phyloP scores from a whole-genome alignment of 1,140 invertebrate species.

The Campoletis sonorensis region DNA sequence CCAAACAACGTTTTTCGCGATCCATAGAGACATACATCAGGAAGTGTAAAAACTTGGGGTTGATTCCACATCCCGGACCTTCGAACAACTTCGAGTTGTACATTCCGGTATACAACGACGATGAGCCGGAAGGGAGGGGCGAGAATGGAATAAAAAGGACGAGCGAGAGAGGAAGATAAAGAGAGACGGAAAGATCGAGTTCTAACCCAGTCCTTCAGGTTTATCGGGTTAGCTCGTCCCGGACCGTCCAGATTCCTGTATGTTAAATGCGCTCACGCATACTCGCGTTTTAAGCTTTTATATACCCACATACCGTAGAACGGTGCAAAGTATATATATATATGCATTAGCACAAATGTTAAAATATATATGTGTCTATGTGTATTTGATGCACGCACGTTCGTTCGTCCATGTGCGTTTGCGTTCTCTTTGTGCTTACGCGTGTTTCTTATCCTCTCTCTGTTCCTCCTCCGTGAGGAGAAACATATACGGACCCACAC shows the following conservation, averaged over 20 bases:
- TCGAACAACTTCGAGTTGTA: background rate
- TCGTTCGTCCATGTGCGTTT: constrained; percentile 40
- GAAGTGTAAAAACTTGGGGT: background rate
- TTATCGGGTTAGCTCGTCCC: constrained; percentile 43
- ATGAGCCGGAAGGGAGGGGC: constrained; percentile 19
- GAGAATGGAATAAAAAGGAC: background rate
- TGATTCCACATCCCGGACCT: background rate
- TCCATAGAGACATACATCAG: background rate
- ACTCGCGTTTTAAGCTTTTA: constrained; percentile 8
- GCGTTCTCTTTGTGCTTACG: constrained; percentile 43
- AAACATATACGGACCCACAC: background rate
- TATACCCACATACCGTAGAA: background rate
- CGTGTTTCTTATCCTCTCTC: constrained; percentile 27
- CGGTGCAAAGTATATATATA: background rate
- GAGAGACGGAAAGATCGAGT: constrained; percentile 7
- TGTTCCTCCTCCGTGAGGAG: background rate
- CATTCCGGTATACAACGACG: background rate
- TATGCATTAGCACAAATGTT: background rate
- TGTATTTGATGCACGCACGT: constrained; percentile 39
- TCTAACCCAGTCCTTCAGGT: constrained; percentile 40
- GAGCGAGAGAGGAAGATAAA: background rate
- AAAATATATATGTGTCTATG: background rate
- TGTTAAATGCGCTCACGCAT: constrained; percentile 44
- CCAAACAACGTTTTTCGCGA: too few relatives aligned
- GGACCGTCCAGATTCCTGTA: constrained; percentile 44